Base-by-base conservation (phyloP, 2,797 vertebrate genomes). In the Megalops cyprinoides region DNA sequence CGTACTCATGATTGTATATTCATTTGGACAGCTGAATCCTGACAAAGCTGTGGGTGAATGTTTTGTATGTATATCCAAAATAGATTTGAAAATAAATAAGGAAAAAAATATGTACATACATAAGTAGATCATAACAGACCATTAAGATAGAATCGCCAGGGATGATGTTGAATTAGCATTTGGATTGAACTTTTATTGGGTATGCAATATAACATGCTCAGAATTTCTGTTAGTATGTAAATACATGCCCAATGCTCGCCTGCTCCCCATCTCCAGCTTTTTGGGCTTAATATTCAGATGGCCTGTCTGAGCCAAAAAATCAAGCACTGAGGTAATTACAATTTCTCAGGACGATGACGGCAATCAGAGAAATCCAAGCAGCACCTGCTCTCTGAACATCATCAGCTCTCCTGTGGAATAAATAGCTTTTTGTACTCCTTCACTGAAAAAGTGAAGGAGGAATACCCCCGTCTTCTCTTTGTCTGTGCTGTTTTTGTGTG, bases 331-430 rank as follows among this genome's bases (percentile, higher is more conserved):
- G 28, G 73, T 81, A 84, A 86, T 82, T 84, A 78, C 74, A 51
- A 20, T 78, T 86, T 46, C 48, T 80, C 75, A 74, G 77, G 56
- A 82, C 4, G 60, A 77, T 51, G 31, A 23, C 55, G 80, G 80
- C 78, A 82, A 82, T 84, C 78, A 80, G 58, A 53, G 78, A 48
- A 80, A 80, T 60, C 69, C 51, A 15, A 81, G 51, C 82, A 49
- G 78, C 80, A 79, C 74, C 80, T 86, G 78, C 76, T 84, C 62
- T 34, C 77, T 31, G 25, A 79, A 69, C 46, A 58, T 60, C 73
- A 46, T 1, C 65, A 6, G 6, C 60, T 31, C 23, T 14, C 20
- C 46, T 10, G 23, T 28, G 79, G 56, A 83, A 34, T 77, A 14
- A 83, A 60, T 78, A 3, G 37, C 56, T 78, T 82, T 77, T 34